Evolutionary conservation across 2,797 vertebrate genomes (phyloP), one percentile per base, ranked within the genome.

Genomic region (Melanotaenia boesemani): DNA sequence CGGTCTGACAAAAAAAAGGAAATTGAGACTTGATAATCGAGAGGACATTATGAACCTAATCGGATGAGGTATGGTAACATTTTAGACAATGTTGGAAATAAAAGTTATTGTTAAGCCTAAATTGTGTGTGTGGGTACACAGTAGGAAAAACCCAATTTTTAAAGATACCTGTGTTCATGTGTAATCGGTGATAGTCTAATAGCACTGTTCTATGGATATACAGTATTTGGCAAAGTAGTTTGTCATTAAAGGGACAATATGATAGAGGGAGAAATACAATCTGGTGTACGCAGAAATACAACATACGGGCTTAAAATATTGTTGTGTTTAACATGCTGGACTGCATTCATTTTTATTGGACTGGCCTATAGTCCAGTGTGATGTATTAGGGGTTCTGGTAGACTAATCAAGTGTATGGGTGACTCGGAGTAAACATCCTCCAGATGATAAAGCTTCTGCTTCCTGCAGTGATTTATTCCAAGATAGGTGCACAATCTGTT

Each of bases 391-490:
- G 79, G 70, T 80, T 87, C 85, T 71, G 77, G 68, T 71, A 85
- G 77, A 92, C 86, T 89, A 90, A 92, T 91, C 57, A 77, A 84
- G 83, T 82, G 79, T 83, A 81, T 70, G 55, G 87, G 81, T 70
- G 41, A 83, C 79, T 80, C 71, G 76, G 88, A 87, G 88, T 90
- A 88, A 91, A 90, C 86, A 89, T 88, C 77, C 74, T 58, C 78
- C 76, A 81, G 76, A 87, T 89, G 88, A 93, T 90, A 80, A 90
- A 91, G 83, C 86, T 87, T 77, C 86, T 72, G 80, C 50, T 82
- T 78, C 82, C 76, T 86, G 69, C 75, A 73, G 80, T 80, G 84
- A 90, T 92, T 85, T 91, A 91, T 91, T 90, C 71, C 63, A 66
- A 76, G 82, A 79, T 61, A 74, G 80, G 65, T 86, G 72, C 72